Evolutionary conservation across 1,140 invertebrate genomes (phyloP), one percentile per base, ranked within the genome.

Genomic region (Pogonomyrmex barbatus): DNA sequence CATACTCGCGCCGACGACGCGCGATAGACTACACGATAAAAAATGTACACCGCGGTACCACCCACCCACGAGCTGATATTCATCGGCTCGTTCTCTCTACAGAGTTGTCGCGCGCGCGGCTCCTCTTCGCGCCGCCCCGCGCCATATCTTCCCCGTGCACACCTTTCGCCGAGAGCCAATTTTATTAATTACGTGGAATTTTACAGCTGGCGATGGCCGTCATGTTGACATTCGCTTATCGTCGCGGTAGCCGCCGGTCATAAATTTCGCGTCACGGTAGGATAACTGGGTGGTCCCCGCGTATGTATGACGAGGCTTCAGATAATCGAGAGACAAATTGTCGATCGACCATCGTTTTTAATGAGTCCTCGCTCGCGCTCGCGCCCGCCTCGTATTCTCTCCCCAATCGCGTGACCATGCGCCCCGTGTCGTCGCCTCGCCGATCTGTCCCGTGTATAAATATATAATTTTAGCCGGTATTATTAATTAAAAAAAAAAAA

Each of bases 151-250:
- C n/a, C 45, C 39, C 39, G 24, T 45, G 67, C 56, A 71, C 14
- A 45, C 6, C 36, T 33, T 24, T 17, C 1, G 30, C 47, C 36
- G 17, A 17, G 45, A n/a, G 12, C 73, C 58, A 85, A 85, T 85
- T 77, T 85, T 85, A 85, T 85, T 85, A 85, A 85, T 85, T 77
- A 77, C 82, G 71, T 36, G 47, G 39, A 85, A 78, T 78, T 85
- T 85, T 78, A 78, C 62, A 78, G 60, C 75, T 65, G 50, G 24
- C 45, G 60, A 24, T 36, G 45, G 36, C 9, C 54, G 81, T 75
- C 81, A 45, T 65, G 82, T 85, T 67, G 82, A 77, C 82, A 65
- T 52, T 45, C 75, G 24, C 77, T 75, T 83, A 87, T 83, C 78
- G 68, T 58, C 52, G 17, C 65, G 12, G 17, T 73, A 45, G 60